Evolutionary conservation across 2,797 vertebrate genomes (phyloP), one percentile per base, ranked within the genome.

Genomic region (Phoebastria nigripes): DNA sequence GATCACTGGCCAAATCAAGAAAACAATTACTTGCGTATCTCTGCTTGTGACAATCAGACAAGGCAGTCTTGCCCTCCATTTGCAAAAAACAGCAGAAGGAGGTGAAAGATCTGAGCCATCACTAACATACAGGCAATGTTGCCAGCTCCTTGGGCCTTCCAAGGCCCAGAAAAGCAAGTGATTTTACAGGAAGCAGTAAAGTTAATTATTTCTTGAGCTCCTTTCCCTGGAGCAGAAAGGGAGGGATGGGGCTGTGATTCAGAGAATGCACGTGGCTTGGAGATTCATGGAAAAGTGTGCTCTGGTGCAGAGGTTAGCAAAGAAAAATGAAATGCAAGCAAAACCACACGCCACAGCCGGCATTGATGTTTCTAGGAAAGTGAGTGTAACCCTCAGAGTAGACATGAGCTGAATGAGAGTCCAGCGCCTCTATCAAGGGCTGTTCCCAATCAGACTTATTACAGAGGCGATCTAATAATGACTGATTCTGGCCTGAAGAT

Each of bases 181-280:
- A 52, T 83, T 78, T 71, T 67, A 66, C 71, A 67, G 74, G 74
- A 87, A 93, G 61, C 15, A 19, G 82, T 37, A 56, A 93, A 96
- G 78, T 71, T 83, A 81, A 94, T 93, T 87, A 78, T 87, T 94
- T 49, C 29, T 83, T 56, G 51, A 93, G 88, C 66, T 89, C 26
- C 61, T 71, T 77, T 14, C 42, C 91, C 81, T 18, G n/a, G 56
- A 92, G 93, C 92, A 22, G 77, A 8, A 35, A 74, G 26, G 54
- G 52, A 26, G 15, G 41, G 47, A 56, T 31, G 82, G 42, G 62
- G 49, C 66, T 82, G 80, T 72, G 83, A 66, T 93, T 89, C 94
- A 83, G 54, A 62, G 78, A 87, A 65, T 0, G 7, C 17, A 42
- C 4, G 0, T 28, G 63, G n/a, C 63, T 89, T 42, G 67, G 62